These are phyloP conservation scores for Acanthornis magna DNA, from an alignment of 2,797 vertebrate genomes.

Conservation along the genomic window DNA sequence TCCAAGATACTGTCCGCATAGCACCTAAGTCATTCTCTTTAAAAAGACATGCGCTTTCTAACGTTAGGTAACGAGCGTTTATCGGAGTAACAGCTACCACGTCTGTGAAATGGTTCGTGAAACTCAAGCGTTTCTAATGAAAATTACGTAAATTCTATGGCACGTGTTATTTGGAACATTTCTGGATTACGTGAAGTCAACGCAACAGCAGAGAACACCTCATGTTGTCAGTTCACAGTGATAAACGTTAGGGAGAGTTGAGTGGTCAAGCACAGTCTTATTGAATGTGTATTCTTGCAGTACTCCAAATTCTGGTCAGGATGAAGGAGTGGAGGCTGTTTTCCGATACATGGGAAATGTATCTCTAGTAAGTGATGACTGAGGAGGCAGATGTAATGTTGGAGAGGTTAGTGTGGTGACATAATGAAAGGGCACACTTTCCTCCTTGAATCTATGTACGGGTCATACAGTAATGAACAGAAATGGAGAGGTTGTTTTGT, in stretches of 20 bases:
- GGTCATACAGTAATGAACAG: neutral
- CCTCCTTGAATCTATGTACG: neutral
- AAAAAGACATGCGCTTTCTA: neutral
- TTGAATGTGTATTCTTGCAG: neutral
- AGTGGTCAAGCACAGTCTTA: neutral
- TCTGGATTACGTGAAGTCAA: neutral
- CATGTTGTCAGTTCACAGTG: neutral
- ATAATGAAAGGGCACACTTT: neutral
- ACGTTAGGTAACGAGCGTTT: rapidly evolving
- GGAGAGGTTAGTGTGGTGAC: neutral
- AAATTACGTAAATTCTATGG: neutral
- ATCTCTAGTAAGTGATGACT: neutral
- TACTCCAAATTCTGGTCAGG: neutral
- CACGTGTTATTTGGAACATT: neutral
- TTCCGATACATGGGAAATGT: neutral
- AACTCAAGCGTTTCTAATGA: neutral
- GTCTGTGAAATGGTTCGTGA: rapidly evolving
- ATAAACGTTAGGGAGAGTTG: neutral
- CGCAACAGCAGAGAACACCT: neutral
- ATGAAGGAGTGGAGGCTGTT: neutral
- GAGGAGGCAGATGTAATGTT: neutral
- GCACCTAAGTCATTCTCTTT: neutral
- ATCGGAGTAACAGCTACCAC: neutral
- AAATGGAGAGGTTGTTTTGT: neutral
- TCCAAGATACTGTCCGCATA: neutral